Evolutionary conservation across 2,888 invertebrate genomes (phyloP), one percentile per base, ranked within the genome.

Genomic region (Drosophila longiperda): DNA sequence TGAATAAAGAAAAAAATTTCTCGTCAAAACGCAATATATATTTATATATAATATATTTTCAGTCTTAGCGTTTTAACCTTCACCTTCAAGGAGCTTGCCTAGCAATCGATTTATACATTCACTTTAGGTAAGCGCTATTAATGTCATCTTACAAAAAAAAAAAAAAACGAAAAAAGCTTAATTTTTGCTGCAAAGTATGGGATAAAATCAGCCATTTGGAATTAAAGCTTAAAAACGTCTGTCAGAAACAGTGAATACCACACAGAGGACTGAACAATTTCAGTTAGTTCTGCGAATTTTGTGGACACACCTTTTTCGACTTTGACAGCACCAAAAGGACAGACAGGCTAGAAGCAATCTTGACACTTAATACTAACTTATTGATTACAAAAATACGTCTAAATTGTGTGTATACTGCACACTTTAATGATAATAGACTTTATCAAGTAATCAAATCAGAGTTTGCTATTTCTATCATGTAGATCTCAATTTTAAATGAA

Each of bases 161-260:
- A 42, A 6, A 1, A 12, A 15, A 15, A 15, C 23, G 8, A 15
- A 15, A 15, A 23, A 45, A 15, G 3, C 15, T 23, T 45, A 3
- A 45, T 45, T 45, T 53, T 36, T 8, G n/a, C 17, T 7, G 38
- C 12, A 5, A 54, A 54, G 23, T 26, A 57, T 15, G 29, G 34
- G 2, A 17, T 33, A 17, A 11, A 2, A 50, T 3, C 9, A 15
- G 8, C 59, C 50, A 29, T 5, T 11, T 15, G 1, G 3, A 20
- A 38, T 38, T 38, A 32, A 15, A 17, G 53, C 26, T 40, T 38
- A 38, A 20, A 3, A 32, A 20, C 2, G 32, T 4, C 20, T 54
- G 61, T 33, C 61, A 61, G 12, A 60, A 54, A 54, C 54, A 32
- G 54, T 32, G 0, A 11, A 29, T 20, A 17, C 17, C 29, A 32